Evolutionary conservation across 1,140 invertebrate genomes (phyloP).

Genomic region (Brevipalpus yothersi): DNA sequence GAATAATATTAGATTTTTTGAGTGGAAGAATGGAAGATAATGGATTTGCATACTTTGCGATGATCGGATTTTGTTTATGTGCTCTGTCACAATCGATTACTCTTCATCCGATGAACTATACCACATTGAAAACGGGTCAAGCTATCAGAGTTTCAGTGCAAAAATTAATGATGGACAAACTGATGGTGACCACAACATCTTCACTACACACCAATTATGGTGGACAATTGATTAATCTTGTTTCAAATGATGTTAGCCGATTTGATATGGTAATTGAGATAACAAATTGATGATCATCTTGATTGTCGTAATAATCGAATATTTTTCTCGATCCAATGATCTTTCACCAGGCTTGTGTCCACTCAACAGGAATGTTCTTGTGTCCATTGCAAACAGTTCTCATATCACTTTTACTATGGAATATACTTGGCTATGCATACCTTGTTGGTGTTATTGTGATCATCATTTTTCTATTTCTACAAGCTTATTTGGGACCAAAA

Average conservation of each 20-base stretch:
- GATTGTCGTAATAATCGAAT: background rate
- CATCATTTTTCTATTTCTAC: no score
- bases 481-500: no score
- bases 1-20: constrained; percentile 12
- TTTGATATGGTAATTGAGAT: constrained; percentile 20
- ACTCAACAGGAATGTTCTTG: background rate
- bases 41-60: constrained; percentile 3
- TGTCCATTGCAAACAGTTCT: no score
- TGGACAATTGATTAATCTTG: constrained; percentile 69
- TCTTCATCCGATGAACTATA: background rate
- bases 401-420: no score
- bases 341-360: background rate
- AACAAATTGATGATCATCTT: background rate
- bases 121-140: constrained; percentile 18
- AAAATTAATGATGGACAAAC: constrained; percentile 30
- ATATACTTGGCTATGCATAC: no score
- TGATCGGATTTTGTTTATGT: constrained; percentile 31
- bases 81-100: constrained; percentile 15
- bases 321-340: no score
- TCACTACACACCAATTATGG: constrained; percentile 46
- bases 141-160: constrained; percentile 27
- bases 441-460: no score
- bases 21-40: background rate
- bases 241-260: constrained; percentile 52
- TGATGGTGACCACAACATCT: constrained; percentile 23